Evolutionary conservation across 2,113 vertebrate species (phyloP), one percentile per base, ranked within the genome.

Genomic region (Jaculus jaculus): DNA sequence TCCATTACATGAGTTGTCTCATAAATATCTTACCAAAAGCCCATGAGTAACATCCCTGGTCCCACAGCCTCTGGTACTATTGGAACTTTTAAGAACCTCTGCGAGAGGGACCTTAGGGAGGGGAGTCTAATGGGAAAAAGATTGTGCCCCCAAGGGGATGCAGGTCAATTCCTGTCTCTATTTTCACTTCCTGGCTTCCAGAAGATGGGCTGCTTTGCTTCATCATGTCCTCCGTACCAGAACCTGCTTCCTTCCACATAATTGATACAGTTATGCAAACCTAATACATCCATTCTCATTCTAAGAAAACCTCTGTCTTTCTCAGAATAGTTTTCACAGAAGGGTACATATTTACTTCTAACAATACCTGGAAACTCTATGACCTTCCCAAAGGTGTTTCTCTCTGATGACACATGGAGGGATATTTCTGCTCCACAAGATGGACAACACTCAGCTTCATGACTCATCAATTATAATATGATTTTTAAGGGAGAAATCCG

Each of bases 141-240:
- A 9, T 23, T 28, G 12, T 42, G 18, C 37, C 17, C 63, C n/a
- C 21, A 32, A 17, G 28, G 1, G 42, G 37, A 74, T 87, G 15
- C 30, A 60, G 7, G 37, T 1, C 58, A 24, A 18, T 61, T 74
- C 65, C 66, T 84, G 78, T 61, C 54, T 71, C 32, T 39, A 26
- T 78, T 11, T 69, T 60, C 32, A 30, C 28, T 34, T 92, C 42
- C 30, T 47, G 37, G 16, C 37, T 28, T 2, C 15, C 30, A 12
- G 42, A 51, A 77, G 30, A 10, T 18, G 7, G 32, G 4, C 11
- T 34, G 21, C 82, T 42, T 61, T 71, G 28, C 15, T 61, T 1
- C 5, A 10, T 6, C 20, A 2, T 12, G 7, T 54, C 23, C 6
- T 60, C 28, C 2, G 2, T 15, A 69, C 3, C 34, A 28, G 30